phyloP scores from a whole-genome alignment of 1,140 invertebrate genomes.

The Zaprionus tsacasi region DNA sequence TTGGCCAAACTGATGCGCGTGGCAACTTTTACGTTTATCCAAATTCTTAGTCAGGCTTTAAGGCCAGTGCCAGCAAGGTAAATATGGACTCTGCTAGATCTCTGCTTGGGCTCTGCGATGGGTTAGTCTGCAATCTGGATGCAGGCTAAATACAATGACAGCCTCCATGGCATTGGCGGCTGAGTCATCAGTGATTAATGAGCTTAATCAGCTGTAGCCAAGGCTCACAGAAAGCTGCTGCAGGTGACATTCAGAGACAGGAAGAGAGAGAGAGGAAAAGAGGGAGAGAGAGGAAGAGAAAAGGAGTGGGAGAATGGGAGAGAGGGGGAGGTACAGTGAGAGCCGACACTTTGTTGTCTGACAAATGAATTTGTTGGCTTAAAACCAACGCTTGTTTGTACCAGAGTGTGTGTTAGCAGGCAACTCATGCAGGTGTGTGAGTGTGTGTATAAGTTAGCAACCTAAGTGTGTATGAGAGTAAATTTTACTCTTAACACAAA shows the following conservation, averaged over 20 bases:
- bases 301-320: background rate
- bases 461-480: conserved; percentile 2
- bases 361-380: conserved; percentile 46
- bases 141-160: conserved; percentile 20
- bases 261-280: background rate
- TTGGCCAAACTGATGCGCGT: conserved; percentile 48
- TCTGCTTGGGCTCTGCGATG: background rate
- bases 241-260: conserved; percentile 11
- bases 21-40: conserved; percentile 50
- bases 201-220: conserved; percentile 70
- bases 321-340: background rate
- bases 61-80: background rate
- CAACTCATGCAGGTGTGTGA: background rate
- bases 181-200: conserved; percentile 59
- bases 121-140: conserved; percentile 1
- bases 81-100: background rate
- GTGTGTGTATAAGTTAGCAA: background rate
- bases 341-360: background rate
- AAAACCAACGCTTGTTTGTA: conserved; percentile 18
- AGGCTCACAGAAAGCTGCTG: conserved; percentile 1
- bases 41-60: background rate
- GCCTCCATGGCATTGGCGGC: conserved; percentile 3
- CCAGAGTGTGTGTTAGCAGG: too few species aligned
- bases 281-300: background rate
- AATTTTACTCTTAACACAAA: background rate